These are phyloP conservation scores for Eupithecia inturbata DNA, from an alignment of 2,888 invertebrate genomes.

Conservation along the genomic window DNA sequence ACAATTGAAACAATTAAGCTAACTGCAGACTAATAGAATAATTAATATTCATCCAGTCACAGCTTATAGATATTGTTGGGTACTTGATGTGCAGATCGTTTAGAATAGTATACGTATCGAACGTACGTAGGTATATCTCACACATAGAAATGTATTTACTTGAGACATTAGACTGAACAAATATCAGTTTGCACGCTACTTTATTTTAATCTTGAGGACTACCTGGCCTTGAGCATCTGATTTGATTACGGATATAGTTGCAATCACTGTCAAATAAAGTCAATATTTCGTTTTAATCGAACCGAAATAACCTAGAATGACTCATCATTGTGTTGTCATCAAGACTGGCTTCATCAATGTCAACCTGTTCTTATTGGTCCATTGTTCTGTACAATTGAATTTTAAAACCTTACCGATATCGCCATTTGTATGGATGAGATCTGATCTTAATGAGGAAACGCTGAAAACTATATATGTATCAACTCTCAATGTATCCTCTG, in stretches of 20 bases:
- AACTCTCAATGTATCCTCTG: not conserved
- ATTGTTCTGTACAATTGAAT: conserved; percentile 44
- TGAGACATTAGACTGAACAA: not conserved
- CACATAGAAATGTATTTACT: not conserved
- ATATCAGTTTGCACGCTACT: conserved; percentile 8
- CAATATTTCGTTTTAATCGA: conserved; percentile 9
- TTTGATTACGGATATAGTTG: conserved; percentile 34
- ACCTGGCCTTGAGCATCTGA: conserved; percentile 26
- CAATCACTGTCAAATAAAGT: conserved; percentile 1
- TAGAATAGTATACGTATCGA: not conserved
- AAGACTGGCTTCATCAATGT: conserved; percentile 56
- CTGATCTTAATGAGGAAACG: conserved; percentile 12
- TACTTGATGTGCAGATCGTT: not conserved
- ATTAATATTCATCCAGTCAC: not conserved
- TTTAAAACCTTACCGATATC: conserved; percentile 32
- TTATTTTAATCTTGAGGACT: conserved; percentile 19
- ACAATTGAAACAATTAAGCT: too few species aligned
- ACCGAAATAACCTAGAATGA: conserved; percentile 41
- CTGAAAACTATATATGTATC: not conserved
- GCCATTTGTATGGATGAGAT: conserved; percentile 33
- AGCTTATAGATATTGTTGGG: not conserved
- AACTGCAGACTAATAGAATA: too few species aligned
- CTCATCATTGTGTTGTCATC: conserved; percentile 52
- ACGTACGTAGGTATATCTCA: not conserved
- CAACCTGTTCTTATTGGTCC: conserved; percentile 56